Conservation (phyloP, 2,888 invertebrate genomes). For the Coelinius sp. region DNA sequence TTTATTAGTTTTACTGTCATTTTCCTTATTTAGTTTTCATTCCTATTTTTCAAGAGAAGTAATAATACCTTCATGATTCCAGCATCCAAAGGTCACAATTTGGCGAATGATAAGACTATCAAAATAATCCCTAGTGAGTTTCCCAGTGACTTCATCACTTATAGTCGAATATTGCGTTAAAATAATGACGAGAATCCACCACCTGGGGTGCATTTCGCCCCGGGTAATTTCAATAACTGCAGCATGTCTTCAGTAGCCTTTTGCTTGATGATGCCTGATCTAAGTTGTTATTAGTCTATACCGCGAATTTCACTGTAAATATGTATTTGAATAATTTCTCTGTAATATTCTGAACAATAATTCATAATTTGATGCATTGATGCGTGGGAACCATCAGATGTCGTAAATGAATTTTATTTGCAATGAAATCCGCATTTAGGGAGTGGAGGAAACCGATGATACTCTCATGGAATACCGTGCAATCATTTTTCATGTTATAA, state of each 20-base stretch:
- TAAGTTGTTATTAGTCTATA: background rate
- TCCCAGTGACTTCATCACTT: constrained; percentile 23
- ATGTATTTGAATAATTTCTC: background rate
- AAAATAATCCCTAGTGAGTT: constrained; percentile 41
- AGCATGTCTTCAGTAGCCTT: background rate
- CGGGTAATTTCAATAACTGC: background rate
- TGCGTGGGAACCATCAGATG: constrained; percentile 11
- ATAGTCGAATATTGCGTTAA: background rate
- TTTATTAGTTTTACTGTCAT: background rate
- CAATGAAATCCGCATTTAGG: too few relatives aligned
- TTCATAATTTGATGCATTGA: background rate
- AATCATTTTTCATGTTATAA: too few relatives aligned
- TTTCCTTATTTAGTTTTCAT: background rate
- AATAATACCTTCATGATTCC: constrained; percentile 34
- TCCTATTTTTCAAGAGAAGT: background rate
- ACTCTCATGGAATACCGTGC: too few relatives aligned
- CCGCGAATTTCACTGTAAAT: background rate
- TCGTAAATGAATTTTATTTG: background rate
- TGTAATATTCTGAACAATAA: background rate
- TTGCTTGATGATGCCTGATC: background rate
- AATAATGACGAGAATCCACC: background rate
- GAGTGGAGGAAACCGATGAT: too few relatives aligned
- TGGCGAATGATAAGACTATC: constrained; percentile 24
- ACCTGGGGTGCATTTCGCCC: background rate
- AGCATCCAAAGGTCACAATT: constrained; percentile 44